A percentile compares a stretch with the other conserved stretches of the same genome.
phyloP scores from a whole-genome alignment of 2,888 invertebrate genomes.

The Ophonus ardosiacus region DNA sequence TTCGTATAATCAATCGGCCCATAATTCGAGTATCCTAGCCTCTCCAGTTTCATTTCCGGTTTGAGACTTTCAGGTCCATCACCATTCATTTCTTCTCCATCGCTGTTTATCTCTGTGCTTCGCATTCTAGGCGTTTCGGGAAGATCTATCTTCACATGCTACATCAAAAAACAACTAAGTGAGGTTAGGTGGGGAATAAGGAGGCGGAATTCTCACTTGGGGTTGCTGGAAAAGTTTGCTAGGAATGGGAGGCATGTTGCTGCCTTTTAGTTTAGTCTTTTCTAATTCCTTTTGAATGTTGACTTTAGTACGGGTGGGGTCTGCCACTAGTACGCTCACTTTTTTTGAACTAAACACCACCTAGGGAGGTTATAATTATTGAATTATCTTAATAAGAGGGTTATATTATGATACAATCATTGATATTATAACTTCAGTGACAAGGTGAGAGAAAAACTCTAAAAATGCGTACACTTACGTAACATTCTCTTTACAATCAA shows the following conservation, averaged over 20 bases:
- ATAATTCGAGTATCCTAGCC: constrained; percentile 79
- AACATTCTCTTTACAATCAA: too few species aligned
- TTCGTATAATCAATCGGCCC: constrained; percentile 82
- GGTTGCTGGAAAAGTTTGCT: constrained; percentile 48
- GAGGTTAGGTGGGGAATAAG: background rate
- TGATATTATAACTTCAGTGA: too few species aligned
- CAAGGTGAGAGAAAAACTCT: too few species aligned
- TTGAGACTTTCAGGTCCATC: constrained; percentile 71
- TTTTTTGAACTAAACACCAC: constrained; percentile 84
- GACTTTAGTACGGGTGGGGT: constrained; percentile 82
- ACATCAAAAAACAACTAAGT: background rate
- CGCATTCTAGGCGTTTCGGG: constrained; percentile 43
- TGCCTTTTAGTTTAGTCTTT: constrained; percentile 68
- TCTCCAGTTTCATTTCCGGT: constrained; percentile 77
- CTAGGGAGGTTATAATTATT: constrained; percentile 71
- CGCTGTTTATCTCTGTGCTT: constrained; percentile 6
- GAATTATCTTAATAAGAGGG: too few species aligned
- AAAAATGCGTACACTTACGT: too few species aligned
- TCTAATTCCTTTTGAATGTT: constrained; percentile 77
- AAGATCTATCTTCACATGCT: constrained; percentile 5
- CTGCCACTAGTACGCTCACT: constrained; percentile 83
- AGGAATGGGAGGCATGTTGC: constrained; percentile 40
- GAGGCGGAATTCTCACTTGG: constrained; percentile 5
- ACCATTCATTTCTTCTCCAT: constrained; percentile 13
- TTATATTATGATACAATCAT: too few species aligned